A percentile compares a stretch with the other conserved stretches of the same genome.
These are phyloP conservation scores for Drosophila saltans DNA, from an alignment of 1,140 invertebrate species.

Conservation along the genomic window DNA sequence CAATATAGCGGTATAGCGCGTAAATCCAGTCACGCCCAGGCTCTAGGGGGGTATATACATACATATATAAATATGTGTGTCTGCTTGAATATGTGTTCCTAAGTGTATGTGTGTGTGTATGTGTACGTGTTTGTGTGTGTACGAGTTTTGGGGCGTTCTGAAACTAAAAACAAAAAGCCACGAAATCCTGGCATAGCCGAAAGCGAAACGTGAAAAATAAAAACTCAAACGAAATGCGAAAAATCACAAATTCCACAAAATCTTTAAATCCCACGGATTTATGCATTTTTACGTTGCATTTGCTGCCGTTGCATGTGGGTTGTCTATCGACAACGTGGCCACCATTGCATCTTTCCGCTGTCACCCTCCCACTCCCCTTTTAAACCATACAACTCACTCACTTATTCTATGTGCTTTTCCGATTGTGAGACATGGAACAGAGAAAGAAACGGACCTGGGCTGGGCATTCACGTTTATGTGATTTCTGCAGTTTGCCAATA, in stretches of 20 bases:
- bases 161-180: conserved; percentile 36
- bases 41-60: not conserved
- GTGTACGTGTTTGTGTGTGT: not conserved
- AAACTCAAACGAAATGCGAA: conserved; percentile 64
- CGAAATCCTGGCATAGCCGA: conserved; percentile 32
- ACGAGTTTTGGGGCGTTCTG: conserved; percentile 14
- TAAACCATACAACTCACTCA: conserved; percentile 1
- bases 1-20: conserved; percentile 42
- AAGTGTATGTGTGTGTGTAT: conserved; percentile 1
- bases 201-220: conserved; percentile 62
- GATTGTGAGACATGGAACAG: conserved; percentile 32
- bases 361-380: not conserved
- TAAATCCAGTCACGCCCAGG: conserved; percentile 74
- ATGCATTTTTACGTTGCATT: conserved; percentile 81
- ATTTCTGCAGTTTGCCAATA: conserved; percentile 76
- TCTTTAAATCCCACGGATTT: conserved; percentile 79
- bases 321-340: conserved; percentile 31
- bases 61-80: not conserved
- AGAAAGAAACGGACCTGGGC: conserved; percentile 1
- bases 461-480: conserved; percentile 61
- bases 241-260: conserved; percentile 78
- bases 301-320: conserved; percentile 49
- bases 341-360: not conserved
- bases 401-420: conserved; percentile 49
- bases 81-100: not conserved